Evolutionary conservation across 2,888 invertebrate genomes (phyloP).

Genomic region (Chironomus riparius): DNA sequence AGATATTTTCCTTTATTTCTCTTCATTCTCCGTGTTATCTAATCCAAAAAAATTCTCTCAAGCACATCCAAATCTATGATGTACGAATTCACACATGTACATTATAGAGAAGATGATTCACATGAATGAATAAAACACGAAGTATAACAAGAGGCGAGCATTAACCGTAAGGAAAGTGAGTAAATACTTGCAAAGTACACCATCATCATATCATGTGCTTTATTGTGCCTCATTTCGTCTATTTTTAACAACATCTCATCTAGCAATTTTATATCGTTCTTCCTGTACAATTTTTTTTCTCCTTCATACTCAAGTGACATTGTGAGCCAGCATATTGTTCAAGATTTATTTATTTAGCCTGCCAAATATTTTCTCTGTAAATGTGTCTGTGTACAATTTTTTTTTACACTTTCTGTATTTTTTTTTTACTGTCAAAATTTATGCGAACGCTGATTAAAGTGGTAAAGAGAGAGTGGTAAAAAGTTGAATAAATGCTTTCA

Average conservation of each 20-base stretch:
- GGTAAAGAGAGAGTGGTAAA: neutral
- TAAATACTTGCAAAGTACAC: neutral
- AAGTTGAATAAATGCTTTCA: neutral
- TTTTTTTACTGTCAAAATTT: constrained; percentile 8
- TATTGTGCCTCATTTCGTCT: neutral
- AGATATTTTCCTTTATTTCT: too few species aligned
- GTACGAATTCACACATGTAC: neutral
- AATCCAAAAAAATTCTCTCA: too few species aligned
- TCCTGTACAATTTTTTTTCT: neutral
- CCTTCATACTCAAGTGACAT: neutral
- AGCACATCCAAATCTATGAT: neutral
- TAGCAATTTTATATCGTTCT: neutral
- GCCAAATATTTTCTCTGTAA: too few species aligned
- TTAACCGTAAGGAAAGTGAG: neutral
- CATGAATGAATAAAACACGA: too few species aligned
- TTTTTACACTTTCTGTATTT: neutral
- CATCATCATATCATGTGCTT: neutral
- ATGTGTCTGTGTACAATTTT: neutral
- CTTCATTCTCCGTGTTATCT: too few species aligned
- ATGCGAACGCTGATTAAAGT: neutral
- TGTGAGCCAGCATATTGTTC: neutral
- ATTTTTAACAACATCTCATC: neutral
- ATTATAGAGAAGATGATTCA: too few species aligned
- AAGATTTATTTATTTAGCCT: constrained; percentile 3
- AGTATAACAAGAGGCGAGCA: neutral